Evolutionary conservation across 2,797 vertebrate species (phyloP), one percentile per base, ranked within the genome.

Genomic region (Fratercula arctica): DNA sequence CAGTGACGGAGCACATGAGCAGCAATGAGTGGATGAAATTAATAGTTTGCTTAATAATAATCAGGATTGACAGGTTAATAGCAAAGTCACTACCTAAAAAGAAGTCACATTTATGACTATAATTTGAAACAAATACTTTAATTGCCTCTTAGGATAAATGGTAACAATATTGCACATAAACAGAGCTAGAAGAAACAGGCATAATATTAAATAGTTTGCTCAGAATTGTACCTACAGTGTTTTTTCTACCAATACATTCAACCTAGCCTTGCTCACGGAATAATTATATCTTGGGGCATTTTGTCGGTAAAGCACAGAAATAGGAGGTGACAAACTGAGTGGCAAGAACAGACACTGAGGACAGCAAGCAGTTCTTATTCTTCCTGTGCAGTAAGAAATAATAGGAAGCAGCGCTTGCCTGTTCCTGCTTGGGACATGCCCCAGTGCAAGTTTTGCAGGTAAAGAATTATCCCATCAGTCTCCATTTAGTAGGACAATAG

Each of bases 61-160:
- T 76, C 17, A 73, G 43, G 43, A 94, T 13, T 94, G 87, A 73
- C 80, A 84, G 50, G 79, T 59, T 84, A 89, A 88, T 88, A 83
- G 75, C 1, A 1, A 91, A 89, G 53, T 75, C 46, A 46, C 48
- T 92, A 84, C 75, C 69, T 87, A 43, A 81, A 92, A 90, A 88
- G 56, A 75, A 91, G 50, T 85, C 79, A 72, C 50, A 69, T 83
- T 92, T 91, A 64, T 89, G 73, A 56, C 64, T 93, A 6, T 57
- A 89, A 80, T 89, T 95, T 85, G 69, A 90, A 95, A 82, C 13
- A 86, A 95, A 91, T 45, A 37, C 15, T 91, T 73, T 87, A 82
- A 90, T 90, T 95, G 70, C 70, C 60, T 85, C 48, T 64, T 67
- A 77, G 70, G 41, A 89, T 79, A 87, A 68, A 50, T 43, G 19